phyloP scores from a whole-genome alignment of 2,797 vertebrate species.

The Mergus octosetaceus region DNA sequence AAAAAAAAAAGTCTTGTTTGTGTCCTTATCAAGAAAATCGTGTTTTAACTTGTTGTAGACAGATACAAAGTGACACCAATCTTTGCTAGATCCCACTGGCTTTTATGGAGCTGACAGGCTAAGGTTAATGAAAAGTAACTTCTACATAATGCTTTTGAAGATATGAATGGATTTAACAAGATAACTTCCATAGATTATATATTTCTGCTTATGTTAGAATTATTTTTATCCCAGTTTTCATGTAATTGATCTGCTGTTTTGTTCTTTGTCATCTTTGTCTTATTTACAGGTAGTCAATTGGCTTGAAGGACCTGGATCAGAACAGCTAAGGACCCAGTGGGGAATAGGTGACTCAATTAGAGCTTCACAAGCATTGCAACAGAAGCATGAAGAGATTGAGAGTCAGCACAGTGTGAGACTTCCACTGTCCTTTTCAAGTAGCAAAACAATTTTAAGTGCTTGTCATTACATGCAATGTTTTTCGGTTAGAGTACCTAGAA shows the following conservation, averaged over 20 bases:
- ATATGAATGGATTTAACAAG: neutral
- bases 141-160: neutral
- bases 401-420: constrained; percentile 96
- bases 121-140: neutral
- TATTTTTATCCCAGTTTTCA: neutral
- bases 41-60: constrained; percentile 9
- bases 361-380: constrained; percentile 94
- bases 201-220: neutral
- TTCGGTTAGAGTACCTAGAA: neutral
- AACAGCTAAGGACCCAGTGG: constrained; percentile 93
- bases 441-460: neutral
- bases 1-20: neutral
- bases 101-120: neutral
- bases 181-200: neutral
- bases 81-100: neutral
- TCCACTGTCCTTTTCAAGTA: constrained; percentile 30
- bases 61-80: neutral
- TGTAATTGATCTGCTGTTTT: neutral
- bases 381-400: constrained; percentile 98
- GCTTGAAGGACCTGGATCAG: constrained; percentile 98
- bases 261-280: constrained; percentile 14
- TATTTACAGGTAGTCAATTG: constrained; percentile 93
- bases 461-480: neutral
- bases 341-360: constrained; percentile 96
- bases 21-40: neutral